Evolutionary conservation across 1,140 invertebrate species (phyloP), one percentile per base, ranked within the genome.

Genomic region (Drosophila suzukii): DNA sequence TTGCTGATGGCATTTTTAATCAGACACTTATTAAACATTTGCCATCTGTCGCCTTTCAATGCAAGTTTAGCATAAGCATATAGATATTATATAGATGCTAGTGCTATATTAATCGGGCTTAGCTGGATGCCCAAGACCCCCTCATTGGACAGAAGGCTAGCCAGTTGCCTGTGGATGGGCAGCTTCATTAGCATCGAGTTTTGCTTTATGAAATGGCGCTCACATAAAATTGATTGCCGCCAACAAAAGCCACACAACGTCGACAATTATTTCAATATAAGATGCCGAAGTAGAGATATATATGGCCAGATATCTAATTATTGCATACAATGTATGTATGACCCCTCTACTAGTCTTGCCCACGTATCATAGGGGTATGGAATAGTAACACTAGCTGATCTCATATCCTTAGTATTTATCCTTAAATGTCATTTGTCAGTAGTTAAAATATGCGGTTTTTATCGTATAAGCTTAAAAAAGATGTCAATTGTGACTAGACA

Each of bases 1-100:
- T 54, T 71, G 61, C 62, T 88, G 81, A 88, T 88, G 83, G 76
- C 56, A 88, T 83, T 88, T 77, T 80, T 88, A 88, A 88, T 88
- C 80, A 83, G 79, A 49, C 60, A 75, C 72, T 58, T 43, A 62
- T 58, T 49, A 32, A 66, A 55, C 60, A 61, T 58, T 63, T 58
- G 79, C 56, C 62, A 55, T 55, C 56, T 59, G 50, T 41, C 56
- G 54, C 15, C 17, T 30, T 20, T 55, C 46, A 38, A 41, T 57
- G 41, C 13, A 5, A 59, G 62, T 38, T 63, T 59, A 62, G 61
- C 75, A 76, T 66, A 46, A 46, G 43, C 8, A 46, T 46, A 15
- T 10, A 10, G 7, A 34, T 34, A 10, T 1, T 10, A 34, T 10
- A 34, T 10, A 34, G 32, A 34, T 34, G 0, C 32, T 34, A 34